Conservation (phyloP, 2,113 vertebrate genomes). For the Chionodraco myersi region DNA sequence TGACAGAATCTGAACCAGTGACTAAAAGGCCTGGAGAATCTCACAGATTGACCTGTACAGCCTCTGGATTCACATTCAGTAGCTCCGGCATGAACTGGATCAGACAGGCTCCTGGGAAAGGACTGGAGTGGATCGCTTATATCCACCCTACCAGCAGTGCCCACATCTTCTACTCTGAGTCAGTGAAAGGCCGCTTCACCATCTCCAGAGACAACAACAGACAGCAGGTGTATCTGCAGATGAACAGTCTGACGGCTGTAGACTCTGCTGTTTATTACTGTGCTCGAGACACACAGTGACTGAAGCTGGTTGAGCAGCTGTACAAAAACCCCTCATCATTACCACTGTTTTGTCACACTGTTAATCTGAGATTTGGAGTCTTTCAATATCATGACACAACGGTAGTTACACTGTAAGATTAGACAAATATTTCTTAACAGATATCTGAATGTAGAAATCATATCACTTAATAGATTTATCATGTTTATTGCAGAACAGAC, state of each 20-base stretch:
- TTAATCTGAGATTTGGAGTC: too few relatives aligned
- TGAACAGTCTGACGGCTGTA: slow-evolving; percentile 22
- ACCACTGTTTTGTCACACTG: too few relatives aligned
- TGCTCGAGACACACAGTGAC: slow-evolving; percentile 2
- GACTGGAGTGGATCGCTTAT: neutral
- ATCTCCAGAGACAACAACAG: slow-evolving; percentile 27
- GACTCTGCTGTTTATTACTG: slow-evolving; percentile 49
- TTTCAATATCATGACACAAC: too few relatives aligned
- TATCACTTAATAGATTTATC: too few relatives aligned
- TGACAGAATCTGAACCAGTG: neutral
- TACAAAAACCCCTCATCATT: too few relatives aligned
- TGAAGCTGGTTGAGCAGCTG: too few relatives aligned
- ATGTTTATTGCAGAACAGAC: too few relatives aligned
- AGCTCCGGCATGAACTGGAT: fast-evolving
- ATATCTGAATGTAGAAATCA: too few relatives aligned
- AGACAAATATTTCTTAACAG: too few relatives aligned
- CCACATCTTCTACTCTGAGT: slow-evolving; percentile 18
- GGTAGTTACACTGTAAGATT: too few relatives aligned
- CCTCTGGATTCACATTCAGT: neutral
- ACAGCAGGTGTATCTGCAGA: neutral
- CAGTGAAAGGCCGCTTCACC: slow-evolving; percentile 30
- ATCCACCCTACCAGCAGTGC: too few relatives aligned
- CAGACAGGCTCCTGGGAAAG: neutral
- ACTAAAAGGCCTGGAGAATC: neutral
- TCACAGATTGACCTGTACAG: slow-evolving; percentile 2